phyloP scores from a whole-genome alignment of 2,888 invertebrate species.

The Troglohyphantes excavatus region DNA sequence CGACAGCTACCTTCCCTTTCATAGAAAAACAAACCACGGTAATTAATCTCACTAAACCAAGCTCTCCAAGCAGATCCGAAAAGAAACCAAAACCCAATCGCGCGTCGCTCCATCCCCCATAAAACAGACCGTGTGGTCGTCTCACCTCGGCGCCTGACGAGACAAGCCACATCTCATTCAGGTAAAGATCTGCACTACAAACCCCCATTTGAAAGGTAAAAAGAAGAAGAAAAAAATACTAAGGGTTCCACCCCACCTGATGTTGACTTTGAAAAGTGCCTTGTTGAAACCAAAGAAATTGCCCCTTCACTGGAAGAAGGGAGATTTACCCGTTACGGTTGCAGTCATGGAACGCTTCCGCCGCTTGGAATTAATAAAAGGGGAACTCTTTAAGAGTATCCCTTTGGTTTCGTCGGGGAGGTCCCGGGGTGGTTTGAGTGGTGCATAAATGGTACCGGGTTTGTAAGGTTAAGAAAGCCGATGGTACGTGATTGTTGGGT shows the following conservation, averaged over 20 bases:
- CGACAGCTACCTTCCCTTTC: background rate
- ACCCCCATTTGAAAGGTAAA: conserved; percentile 21
- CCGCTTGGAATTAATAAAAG: conserved; percentile 30
- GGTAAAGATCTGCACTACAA: background rate
- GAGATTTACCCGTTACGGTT: too few species aligned
- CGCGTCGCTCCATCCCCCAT: background rate
- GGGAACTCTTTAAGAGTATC: conserved; percentile 28
- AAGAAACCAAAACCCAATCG: background rate
- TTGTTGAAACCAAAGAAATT: conserved; percentile 29
- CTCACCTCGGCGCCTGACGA: conserved; percentile 25
- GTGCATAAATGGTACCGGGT: conserved; percentile 6
- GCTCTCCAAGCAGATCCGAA: background rate
- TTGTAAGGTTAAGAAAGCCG: background rate
- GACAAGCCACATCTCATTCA: conserved; percentile 17
- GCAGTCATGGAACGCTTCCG: conserved; percentile 2
- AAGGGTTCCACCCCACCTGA: background rate
- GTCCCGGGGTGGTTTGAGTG: background rate
- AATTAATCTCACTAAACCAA: conserved; percentile 3
- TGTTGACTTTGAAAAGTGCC: background rate
- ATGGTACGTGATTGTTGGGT: background rate
- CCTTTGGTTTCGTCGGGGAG: conserved; percentile 35
- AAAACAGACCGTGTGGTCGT: conserved; percentile 23
- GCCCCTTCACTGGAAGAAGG: background rate
- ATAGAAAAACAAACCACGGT: background rate
- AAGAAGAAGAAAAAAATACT: background rate